Percentiles rank a stretch among this genome's conserved stretches.
These are phyloP conservation scores for Rhynchophorus ferrugineus DNA, from an alignment of 1,140 invertebrate species.

Conservation along the genomic window DNA sequence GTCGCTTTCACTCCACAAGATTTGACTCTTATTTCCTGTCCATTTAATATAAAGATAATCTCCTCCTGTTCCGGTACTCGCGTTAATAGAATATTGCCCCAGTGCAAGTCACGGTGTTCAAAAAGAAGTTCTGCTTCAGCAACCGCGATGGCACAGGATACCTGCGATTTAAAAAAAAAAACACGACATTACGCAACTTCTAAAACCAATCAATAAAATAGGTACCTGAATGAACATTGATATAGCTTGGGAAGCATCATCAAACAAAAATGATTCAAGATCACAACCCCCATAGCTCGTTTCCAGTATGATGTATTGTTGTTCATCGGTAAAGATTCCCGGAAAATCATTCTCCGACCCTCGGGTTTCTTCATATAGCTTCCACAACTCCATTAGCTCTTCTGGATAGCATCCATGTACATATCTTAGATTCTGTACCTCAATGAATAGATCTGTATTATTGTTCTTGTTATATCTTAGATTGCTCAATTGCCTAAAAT, in stretches of 20 bases:
- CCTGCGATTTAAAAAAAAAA: conserved; percentile 46
- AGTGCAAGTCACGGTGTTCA: conserved; percentile 90
- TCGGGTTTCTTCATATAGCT: conserved; percentile 61
- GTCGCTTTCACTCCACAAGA: conserved; percentile 53
- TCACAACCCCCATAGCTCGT: conserved; percentile 73
- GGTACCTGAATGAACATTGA: conserved; percentile 64
- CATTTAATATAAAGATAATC: conserved; percentile 31
- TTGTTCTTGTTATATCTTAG: conserved; percentile 50
- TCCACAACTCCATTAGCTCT: conserved; percentile 68
- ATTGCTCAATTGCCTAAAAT: conserved; percentile 70
- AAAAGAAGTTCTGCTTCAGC: conserved; percentile 77
- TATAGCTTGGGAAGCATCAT: conserved; percentile 59
- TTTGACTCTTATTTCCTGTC: conserved; percentile 40
- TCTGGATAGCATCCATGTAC: conserved; percentile 67
- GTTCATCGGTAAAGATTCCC: conserved; percentile 57
- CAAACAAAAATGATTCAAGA: conserved; percentile 69
- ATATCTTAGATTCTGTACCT: conserved; percentile 57
- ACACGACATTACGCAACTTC: conserved; percentile 2
- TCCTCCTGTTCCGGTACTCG: conserved; percentile 13
- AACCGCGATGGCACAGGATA: conserved; percentile 67
- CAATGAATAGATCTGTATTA: conserved; percentile 61
- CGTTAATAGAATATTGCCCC: conserved; percentile 76
- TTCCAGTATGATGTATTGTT: conserved; percentile 77
- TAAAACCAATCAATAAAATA: conserved; percentile 7
- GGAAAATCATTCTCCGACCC: conserved; percentile 77